Evolutionary conservation across 2,797 vertebrate species (phyloP).

Genomic region (Mastacembelus armatus): DNA sequence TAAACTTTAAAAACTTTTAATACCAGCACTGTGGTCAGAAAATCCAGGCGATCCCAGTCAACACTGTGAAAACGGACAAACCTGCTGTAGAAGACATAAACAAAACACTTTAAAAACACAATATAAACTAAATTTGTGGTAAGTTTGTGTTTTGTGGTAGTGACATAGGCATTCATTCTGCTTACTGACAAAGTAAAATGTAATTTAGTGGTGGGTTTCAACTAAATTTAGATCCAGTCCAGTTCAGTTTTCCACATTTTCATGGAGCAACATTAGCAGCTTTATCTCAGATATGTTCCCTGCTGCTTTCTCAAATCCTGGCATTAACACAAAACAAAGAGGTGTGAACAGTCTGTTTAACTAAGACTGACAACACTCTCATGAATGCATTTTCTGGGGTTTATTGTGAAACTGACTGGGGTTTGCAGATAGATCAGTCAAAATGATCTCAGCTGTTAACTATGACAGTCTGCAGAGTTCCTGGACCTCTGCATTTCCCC

Average conservation of each 20-base stretch:
- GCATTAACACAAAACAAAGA: background rate
- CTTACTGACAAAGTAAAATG: slow-evolving; percentile 3
- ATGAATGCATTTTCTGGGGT: slow-evolving; percentile 7
- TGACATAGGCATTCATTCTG: background rate
- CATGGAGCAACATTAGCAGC: slow-evolving; percentile 25
- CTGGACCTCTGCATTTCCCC: slow-evolving; percentile 16
- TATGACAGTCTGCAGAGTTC: background rate
- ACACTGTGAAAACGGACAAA: background rate
- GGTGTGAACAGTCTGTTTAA: slow-evolving; percentile 18
- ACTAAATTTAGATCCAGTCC: background rate
- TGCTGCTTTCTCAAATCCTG: slow-evolving; percentile 22
- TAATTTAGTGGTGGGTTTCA: background rate
- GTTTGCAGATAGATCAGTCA: background rate
- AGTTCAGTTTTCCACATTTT: too few species aligned
- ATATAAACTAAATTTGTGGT: too few species aligned
- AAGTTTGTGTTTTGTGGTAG: slow-evolving; percentile 6
- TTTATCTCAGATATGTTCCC: slow-evolving; percentile 40
- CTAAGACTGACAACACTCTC: slow-evolving; percentile 24
- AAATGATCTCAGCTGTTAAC: slow-evolving; percentile 16
- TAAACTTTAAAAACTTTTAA: background rate
- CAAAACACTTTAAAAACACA: slow-evolving; percentile 12
- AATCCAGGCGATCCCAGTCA: slow-evolving; percentile 9
- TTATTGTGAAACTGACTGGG: slow-evolving; percentile 1
- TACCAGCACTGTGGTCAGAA: slow-evolving; percentile 5
- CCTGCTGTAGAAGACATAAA: slow-evolving; percentile 10